Evolutionary conservation across 2,113 vertebrate genomes (phyloP), one percentile per base, ranked within the genome.

Genomic region (Anarhynchus alexandrinus): DNA sequence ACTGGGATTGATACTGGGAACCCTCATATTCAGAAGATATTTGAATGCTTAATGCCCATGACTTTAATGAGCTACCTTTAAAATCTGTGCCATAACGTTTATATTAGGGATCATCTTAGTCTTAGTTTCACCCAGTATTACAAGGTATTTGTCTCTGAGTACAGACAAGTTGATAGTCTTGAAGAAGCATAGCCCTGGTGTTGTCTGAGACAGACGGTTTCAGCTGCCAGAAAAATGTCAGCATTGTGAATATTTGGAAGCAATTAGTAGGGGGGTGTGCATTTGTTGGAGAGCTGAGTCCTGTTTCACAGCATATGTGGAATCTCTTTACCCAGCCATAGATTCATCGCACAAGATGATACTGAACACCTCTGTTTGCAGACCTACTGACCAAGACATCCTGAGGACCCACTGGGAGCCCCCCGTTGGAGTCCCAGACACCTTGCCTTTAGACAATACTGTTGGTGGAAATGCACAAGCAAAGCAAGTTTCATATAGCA

Each of bases 391-490:
- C 23, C 4, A 6, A 51, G 43, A 36, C 7, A 55, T 22, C 9
- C 40, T 74, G 52, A 12, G 22, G 7, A 84, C 5, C 2, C 16
- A 9, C 11, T 51, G 47, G 23, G 25, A 59, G 7, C 3, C n/a
- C 32, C 29, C 2, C 1, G 0, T 7, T 59, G 54, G 30, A 20
- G 12, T 4, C 21, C 20, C 27, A 45, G 34, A 8, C 7, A 20
- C 13, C 11, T 10, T 16, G 5, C n/a, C 9, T 86, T 65, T 16
- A 54, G 34, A 25, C 12, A 69, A 29, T 9, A 3, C 15, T 80
- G 29, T 7, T 82, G 40, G 43, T 42, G 27, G 54, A 66, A 77
- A 19, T 32, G 34, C 36, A 66, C 18, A 29, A 64, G 26, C 21
- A 64, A 17, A 92, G 22, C 26, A 71, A 71, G 15, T 43, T 57